These are phyloP conservation scores for Penaeus monodon DNA, from an alignment of 2,888 invertebrate species.

Conservation along the genomic window DNA sequence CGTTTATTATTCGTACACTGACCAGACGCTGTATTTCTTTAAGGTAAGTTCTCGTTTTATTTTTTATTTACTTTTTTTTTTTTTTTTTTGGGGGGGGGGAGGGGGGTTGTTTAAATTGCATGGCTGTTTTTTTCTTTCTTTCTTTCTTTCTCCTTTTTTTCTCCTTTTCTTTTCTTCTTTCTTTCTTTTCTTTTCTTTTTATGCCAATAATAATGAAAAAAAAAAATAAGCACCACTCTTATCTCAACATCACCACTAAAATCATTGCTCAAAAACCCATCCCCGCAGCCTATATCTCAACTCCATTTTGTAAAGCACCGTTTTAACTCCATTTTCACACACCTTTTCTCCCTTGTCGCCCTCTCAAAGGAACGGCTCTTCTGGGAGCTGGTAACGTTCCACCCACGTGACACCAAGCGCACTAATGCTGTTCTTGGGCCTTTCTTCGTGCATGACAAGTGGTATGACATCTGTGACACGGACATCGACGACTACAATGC, in stretches of 20 bases:
- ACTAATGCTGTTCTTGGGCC: slow-evolving; percentile 55
- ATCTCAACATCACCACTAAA: too few species aligned
- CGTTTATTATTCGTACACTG: slow-evolving; percentile 60
- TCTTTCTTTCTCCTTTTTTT: not conserved
- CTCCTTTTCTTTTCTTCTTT: not conserved
- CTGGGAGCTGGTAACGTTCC: slow-evolving; percentile 58
- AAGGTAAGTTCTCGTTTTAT: slow-evolving; percentile 23
- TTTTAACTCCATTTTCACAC: not conserved
- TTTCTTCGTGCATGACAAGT: slow-evolving; percentile 39
- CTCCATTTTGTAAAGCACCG: too few species aligned
- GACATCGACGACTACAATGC: slow-evolving; percentile 22
- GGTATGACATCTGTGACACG: slow-evolving; percentile 60
- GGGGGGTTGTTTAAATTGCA: too few species aligned
- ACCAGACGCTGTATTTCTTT: slow-evolving; percentile 51
- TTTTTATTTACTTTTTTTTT: not conserved
- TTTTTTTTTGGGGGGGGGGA: too few species aligned
- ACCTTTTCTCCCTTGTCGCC: not conserved
- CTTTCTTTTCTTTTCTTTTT: too few species aligned
- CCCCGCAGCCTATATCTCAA: not conserved
- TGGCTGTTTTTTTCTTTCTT: too few species aligned
- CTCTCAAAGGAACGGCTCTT: slow-evolving; percentile 35
- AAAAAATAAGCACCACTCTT: too few species aligned
- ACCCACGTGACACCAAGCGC: slow-evolving; percentile 39
- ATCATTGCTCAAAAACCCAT: not conserved
- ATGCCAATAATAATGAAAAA: too few species aligned